Percentiles rank a stretch among this genome's conserved stretches.
These are phyloP conservation scores for Hexactinellida sp. DNA, from an alignment of 37 sponge, comb jelly and placozoan species.

Conservation along the genomic window DNA sequence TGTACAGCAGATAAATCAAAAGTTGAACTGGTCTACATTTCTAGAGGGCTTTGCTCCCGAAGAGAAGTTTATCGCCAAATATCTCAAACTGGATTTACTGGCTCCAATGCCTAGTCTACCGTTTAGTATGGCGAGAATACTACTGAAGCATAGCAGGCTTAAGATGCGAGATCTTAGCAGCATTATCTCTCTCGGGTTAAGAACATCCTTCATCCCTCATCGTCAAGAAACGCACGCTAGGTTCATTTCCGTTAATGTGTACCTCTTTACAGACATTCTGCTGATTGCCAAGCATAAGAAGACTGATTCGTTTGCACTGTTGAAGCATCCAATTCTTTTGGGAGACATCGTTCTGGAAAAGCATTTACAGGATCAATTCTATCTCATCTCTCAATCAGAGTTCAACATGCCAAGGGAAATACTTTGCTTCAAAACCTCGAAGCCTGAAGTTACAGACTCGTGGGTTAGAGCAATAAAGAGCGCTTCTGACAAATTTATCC, in stretches of 20 bases:
- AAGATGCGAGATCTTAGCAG: background rate
- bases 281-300: background rate
- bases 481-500: background rate
- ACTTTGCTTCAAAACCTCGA: background rate
- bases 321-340: background rate
- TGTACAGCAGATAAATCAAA: background rate
- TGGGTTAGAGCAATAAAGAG: background rate
- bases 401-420: slow-evolving; percentile 9
- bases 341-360: background rate
- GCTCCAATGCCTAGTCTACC: background rate
- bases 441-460: background rate
- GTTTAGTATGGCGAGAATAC: background rate
- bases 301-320: background rate
- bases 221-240: background rate
- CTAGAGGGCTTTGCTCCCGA: background rate
- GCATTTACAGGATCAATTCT: background rate
- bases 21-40: background rate
- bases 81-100: background rate
- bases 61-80: background rate
- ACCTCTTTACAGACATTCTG: background rate
- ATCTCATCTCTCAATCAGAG: background rate
- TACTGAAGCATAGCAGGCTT: background rate
- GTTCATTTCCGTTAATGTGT: background rate
- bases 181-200: background rate
- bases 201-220: background rate